Evolutionary conservation across 2,113 vertebrate genomes (phyloP).

Genomic region (Riparia riparia): DNA sequence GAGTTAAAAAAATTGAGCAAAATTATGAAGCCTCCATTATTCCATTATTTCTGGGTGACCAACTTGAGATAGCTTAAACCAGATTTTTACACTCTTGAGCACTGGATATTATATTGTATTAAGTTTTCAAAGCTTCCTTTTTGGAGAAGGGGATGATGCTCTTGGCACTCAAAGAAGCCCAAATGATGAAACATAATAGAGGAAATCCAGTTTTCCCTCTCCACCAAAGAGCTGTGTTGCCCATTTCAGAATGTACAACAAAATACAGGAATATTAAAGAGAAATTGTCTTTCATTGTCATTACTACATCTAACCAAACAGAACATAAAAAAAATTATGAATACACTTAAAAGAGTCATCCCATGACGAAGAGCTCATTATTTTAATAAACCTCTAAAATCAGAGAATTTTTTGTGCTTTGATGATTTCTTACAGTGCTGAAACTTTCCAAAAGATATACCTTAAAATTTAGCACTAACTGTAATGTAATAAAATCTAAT

Average conservation of each 20-base stretch:
- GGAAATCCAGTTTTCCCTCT: background rate
- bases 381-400: conserved; percentile 15
- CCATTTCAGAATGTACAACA: background rate
- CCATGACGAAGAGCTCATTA: conserved; percentile 13
- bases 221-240: background rate
- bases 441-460: background rate
- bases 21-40: background rate
- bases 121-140: background rate
- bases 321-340: background rate
- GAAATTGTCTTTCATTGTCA: background rate
- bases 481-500: conserved; percentile 18
- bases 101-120: background rate
- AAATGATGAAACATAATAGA: background rate
- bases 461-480: background rate
- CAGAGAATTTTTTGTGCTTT: background rate
- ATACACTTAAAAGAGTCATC: background rate
- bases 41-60: background rate
- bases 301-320: background rate
- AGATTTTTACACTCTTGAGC: background rate
- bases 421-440: background rate
- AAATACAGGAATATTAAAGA: background rate
- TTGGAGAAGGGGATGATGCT: background rate
- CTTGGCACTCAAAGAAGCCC: background rate
- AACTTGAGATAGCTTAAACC: background rate
- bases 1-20: background rate